phyloP scores from a whole-genome alignment of 2,797 vertebrate genomes.

The Spinibarbus caldwelli region DNA sequence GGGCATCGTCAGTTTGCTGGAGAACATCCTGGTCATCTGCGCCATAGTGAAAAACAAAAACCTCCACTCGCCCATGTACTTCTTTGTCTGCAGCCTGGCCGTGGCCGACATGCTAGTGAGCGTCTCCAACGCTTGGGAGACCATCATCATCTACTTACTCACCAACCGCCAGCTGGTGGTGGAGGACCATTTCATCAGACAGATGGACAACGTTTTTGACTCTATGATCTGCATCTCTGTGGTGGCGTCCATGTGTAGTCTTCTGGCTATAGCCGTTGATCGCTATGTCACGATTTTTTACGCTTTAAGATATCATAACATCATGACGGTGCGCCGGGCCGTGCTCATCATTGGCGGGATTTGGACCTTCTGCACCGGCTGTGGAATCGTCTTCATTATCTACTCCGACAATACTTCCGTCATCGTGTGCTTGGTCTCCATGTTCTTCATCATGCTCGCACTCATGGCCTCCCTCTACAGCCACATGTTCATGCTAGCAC shows the following conservation, averaged over 20 bases:
- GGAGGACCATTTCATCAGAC: constrained; percentile 80
- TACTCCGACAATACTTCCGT: constrained; percentile 85
- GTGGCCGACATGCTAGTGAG: constrained; percentile 90
- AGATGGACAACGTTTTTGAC: constrained; percentile 87
- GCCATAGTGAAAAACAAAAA: constrained; percentile 89
- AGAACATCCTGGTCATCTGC: constrained; percentile 85
- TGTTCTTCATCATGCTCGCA: constrained; percentile 88
- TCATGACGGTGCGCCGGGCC: constrained; percentile 84
- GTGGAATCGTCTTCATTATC: constrained; percentile 85
- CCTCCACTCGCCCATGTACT: constrained; percentile 89
- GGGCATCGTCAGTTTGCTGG: constrained; percentile 85
- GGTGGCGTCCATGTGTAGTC: constrained; percentile 88
- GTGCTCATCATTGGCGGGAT: constrained; percentile 80
- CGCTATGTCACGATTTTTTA: constrained; percentile 90
- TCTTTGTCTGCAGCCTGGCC: constrained; percentile 88
- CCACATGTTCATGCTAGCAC: constrained; percentile 89
- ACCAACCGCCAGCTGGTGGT: constrained; percentile 78
- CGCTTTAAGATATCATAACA: constrained; percentile 86
- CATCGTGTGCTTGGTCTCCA: constrained; percentile 85
- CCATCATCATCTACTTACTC: constrained; percentile 84
- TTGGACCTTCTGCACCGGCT: constrained; percentile 83
- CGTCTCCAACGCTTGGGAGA: constrained; percentile 87
- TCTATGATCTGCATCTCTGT: constrained; percentile 89
- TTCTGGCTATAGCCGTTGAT: constrained; percentile 88
- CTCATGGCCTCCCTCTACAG: constrained; percentile 90